Base-by-base conservation (phyloP, 2,888 invertebrate genomes). In the Laothoe populi region DNA sequence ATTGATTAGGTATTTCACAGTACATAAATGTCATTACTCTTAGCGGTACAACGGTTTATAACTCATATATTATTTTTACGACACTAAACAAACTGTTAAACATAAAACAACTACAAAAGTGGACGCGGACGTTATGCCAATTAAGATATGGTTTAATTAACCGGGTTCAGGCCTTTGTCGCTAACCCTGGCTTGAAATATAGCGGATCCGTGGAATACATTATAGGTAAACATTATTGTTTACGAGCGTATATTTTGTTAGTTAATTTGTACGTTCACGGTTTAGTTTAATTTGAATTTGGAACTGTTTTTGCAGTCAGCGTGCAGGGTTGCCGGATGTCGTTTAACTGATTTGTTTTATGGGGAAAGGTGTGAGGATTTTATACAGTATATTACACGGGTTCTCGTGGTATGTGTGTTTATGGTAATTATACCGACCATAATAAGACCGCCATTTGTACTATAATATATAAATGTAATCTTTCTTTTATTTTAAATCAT, bases 111-210 rank as follows among this genome's bases (percentile, higher is more conserved):
- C 42, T 44, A 57, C 35, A 58, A 58, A 58, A 58, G 58, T 57
- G 11, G 19, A 13, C 57, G 19, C 21, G 38, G 46, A 35, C 46
- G 48, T 48, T 40, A 21, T 24, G 16, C 48, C 62, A 48, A 62
- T 62, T 58, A 62, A 62, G 62, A 58, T 58, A 62, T 26, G 48
- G 26, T 45, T 53, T 61, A 61, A 61, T 61, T 61, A 61, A 38
- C 23, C 19, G 24, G 42, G 35, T 24, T 16, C 40, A 24, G 13
- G 11, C 48, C 48, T 60, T 35, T 62, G 45, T 48, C 31, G 31
- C 62, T n/a, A 38, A 48, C 40, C 46, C 62, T 1, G 19, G 62
- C 4, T 38, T 59, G 38, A 62, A 62, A 58, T 62, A 58, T 46
- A 26, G 26, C 40, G 45, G 38, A 23, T 42, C n/a, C 58, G 26